These are phyloP conservation scores for Epinephelus fuscoguttatus DNA, from an alignment of 2,113 vertebrate species.

Conservation along the genomic window DNA sequence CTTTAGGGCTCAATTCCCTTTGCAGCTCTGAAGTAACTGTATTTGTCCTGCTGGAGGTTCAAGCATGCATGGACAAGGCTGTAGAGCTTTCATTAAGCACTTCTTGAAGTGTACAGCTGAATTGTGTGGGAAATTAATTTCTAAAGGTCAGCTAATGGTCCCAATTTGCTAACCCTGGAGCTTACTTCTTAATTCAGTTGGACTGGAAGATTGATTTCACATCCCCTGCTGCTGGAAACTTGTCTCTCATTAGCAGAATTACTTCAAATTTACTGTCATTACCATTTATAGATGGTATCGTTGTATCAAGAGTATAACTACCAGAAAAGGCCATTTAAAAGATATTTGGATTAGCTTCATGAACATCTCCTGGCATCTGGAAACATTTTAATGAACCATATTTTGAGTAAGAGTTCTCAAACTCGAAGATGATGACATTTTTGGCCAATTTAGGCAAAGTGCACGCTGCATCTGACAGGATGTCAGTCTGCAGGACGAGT, in stretches of 20 bases:
- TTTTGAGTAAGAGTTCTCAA: conserved; percentile 15
- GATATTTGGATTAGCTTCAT: neutral
- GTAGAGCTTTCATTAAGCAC: conserved; percentile 11
- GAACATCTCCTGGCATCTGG: neutral
- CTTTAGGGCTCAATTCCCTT: conserved; percentile 2
- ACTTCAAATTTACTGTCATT: neutral
- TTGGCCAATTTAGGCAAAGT: conserved; percentile 55
- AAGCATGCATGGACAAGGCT: conserved; percentile 4
- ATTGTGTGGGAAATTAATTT: conserved; percentile 32
- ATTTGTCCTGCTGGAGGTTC: neutral
- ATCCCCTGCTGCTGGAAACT: conserved; percentile 17
- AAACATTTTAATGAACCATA: conserved; percentile 32
- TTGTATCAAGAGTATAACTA: neutral
- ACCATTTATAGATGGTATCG: neutral
- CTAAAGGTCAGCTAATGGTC: conserved; percentile 39
- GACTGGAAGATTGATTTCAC: conserved; percentile 43
- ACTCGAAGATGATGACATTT: conserved; percentile 38
- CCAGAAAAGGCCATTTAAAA: neutral
- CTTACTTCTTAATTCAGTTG: conserved; percentile 27
- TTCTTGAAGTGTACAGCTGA: conserved; percentile 9
- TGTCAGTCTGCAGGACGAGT: conserved; percentile 36
- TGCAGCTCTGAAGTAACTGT: neutral
- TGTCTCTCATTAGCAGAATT: conserved; percentile 27
- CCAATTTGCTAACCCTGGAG: conserved; percentile 19
- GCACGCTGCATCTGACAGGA: conserved; percentile 37